Percentiles rank a stretch among this genome's conserved stretches.
These are phyloP conservation scores for Endomychus coccineus DNA, from an alignment of 2,888 invertebrate species.

Conservation along the genomic window DNA sequence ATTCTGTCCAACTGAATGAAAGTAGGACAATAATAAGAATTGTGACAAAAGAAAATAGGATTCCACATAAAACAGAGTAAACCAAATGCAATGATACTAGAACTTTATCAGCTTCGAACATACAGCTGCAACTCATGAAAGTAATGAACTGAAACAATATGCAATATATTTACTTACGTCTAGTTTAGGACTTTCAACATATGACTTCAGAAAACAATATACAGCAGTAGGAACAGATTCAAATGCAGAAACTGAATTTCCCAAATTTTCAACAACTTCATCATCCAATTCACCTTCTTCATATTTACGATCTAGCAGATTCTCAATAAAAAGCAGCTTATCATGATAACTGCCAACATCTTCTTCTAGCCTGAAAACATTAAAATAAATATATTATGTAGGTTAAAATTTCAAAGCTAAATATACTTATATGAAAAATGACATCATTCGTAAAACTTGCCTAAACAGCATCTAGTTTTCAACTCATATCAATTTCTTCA, in stretches of 20 bases:
- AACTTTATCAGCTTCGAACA: not conserved
- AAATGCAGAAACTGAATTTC: conserved; percentile 56
- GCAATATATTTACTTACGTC: conserved; percentile 36
- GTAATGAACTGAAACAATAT: not conserved
- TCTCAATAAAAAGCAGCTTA: conserved; percentile 40
- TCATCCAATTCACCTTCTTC: conserved; percentile 42
- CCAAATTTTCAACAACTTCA: conserved; percentile 49
- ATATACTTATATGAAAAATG: too few relatives aligned
- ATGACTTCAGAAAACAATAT: conserved; percentile 57
- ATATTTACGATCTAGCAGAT: conserved; percentile 22
- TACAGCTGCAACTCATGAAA: not conserved
- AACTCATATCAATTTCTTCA: too few relatives aligned
- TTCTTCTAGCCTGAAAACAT: conserved; percentile 9
- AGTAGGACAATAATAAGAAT: too few relatives aligned
- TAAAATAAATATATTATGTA: too few relatives aligned
- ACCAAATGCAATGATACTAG: not conserved
- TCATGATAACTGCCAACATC: conserved; percentile 5
- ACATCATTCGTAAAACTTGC: too few relatives aligned
- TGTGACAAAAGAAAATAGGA: too few relatives aligned
- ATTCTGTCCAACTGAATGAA: too few relatives aligned
- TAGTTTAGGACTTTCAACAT: conserved; percentile 45
- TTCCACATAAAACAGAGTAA: conserved; percentile 1
- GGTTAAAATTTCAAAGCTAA: too few relatives aligned
- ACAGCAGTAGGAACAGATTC: conserved; percentile 67
- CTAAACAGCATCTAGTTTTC: too few relatives aligned